Evolutionary conservation across 2,113 vertebrate species (phyloP).

Genomic region (Equus przewalskii): DNA sequence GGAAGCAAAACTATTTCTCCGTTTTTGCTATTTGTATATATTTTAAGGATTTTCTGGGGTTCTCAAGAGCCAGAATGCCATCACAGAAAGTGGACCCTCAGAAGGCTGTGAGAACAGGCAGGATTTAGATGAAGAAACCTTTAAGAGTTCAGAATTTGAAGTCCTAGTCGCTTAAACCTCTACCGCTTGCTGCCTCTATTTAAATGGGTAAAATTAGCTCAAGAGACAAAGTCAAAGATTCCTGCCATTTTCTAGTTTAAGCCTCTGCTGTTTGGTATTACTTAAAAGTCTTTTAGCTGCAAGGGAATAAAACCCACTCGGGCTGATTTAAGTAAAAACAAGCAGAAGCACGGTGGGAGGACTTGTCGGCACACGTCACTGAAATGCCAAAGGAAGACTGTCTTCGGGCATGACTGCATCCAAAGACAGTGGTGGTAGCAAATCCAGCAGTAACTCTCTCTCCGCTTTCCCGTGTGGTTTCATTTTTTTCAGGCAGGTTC

Average conservation of each 20-base stretch:
- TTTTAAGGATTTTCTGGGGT: background rate
- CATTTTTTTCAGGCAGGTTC: background rate
- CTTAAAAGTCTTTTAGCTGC: background rate
- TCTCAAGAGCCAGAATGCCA: background rate
- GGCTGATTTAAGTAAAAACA: background rate
- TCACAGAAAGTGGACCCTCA: background rate
- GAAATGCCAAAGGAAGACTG: background rate
- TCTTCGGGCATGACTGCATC: background rate
- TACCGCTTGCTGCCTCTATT: background rate
- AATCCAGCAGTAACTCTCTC: background rate
- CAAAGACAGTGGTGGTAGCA: background rate
- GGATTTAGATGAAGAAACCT: background rate
- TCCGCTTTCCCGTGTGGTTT: background rate
- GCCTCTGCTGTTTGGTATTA: conserved; percentile 23
- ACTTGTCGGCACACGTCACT: background rate
- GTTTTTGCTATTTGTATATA: background rate
- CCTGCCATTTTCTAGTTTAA: conserved; percentile 45
- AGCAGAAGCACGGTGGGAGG: background rate
- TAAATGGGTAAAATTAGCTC: background rate
- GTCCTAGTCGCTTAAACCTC: background rate
- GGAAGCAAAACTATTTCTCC: background rate
- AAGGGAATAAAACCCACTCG: background rate
- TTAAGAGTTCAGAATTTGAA: background rate
- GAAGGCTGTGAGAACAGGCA: background rate
- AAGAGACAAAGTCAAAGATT: background rate